Percentiles rank a stretch among this genome's conserved stretches.
Conservation (phyloP, 2,888 invertebrate species). For the Melanostoma scalare region DNA sequence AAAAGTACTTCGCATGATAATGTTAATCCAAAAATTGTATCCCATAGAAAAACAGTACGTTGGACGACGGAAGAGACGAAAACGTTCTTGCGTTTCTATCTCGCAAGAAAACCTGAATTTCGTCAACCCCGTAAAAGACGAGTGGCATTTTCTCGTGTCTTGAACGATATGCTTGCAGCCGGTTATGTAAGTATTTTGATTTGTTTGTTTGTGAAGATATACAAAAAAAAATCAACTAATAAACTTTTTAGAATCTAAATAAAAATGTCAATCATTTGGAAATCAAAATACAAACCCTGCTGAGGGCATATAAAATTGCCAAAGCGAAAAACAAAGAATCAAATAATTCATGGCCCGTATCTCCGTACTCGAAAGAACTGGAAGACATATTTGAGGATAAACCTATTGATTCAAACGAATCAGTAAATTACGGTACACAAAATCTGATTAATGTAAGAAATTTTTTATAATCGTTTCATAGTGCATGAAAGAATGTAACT, state of each 20-base stretch:
- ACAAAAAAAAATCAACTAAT: neutral
- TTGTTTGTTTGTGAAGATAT: neutral
- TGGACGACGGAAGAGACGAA: too few relatives aligned
- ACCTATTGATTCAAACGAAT: neutral
- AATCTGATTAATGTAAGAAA: neutral
- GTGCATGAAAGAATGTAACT: too few relatives aligned
- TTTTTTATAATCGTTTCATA: neutral
- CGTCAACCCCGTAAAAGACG: too few relatives aligned
- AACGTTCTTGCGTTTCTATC: too few relatives aligned
- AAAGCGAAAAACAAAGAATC: neutral
- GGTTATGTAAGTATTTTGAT: too few relatives aligned
- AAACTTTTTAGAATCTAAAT: neutral
- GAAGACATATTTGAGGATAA: neutral
- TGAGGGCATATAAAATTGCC: conserved; percentile 2
- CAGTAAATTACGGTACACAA: neutral
- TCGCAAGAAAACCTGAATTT: too few relatives aligned
- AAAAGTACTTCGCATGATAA: too few relatives aligned
- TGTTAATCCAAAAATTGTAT: too few relatives aligned
- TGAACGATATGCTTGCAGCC: too few relatives aligned
- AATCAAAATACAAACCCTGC: neutral
- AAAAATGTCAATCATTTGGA: neutral
- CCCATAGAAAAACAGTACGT: too few relatives aligned
- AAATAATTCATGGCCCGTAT: neutral
- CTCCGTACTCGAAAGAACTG: neutral
- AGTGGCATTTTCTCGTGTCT: too few relatives aligned